Conservation (phyloP, 2,797 vertebrate species). For the Microcaecilia unicolor region DNA sequence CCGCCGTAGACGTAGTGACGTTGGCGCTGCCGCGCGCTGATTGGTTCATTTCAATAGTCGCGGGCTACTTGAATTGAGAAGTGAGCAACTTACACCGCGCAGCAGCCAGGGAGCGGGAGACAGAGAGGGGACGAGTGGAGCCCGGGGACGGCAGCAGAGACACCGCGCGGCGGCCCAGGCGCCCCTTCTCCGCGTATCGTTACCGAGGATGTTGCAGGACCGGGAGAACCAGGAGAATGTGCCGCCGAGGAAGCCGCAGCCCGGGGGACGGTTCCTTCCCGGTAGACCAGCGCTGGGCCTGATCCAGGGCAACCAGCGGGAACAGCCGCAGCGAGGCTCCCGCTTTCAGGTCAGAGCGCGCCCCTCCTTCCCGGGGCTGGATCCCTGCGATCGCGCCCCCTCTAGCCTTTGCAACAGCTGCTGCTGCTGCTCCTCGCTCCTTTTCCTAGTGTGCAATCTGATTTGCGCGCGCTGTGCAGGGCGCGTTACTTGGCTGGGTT, state of each 20-base stretch:
- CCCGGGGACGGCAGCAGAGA: neutral
- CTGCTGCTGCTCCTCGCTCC: neutral
- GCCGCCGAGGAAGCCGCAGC: constrained; percentile 29
- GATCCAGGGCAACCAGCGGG: constrained; percentile 59
- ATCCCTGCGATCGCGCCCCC: rapidly evolving
- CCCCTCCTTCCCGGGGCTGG: too few relatives aligned
- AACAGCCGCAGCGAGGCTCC: constrained; percentile 43
- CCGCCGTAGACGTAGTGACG: constrained; percentile 26
- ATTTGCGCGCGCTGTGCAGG: too few relatives aligned
- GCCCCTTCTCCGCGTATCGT: neutral
- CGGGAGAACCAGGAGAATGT: constrained; percentile 80
- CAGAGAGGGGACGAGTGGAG: neutral
- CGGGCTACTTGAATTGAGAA: constrained; percentile 92
- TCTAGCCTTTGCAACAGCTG: too few relatives aligned
- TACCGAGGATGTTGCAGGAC: too few relatives aligned
- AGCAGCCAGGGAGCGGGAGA: neutral
- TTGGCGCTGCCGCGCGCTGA: constrained; percentile 16
- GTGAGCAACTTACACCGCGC: neutral
- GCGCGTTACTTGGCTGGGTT: too few relatives aligned
- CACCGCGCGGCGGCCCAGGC: neutral
- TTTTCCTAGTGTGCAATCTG: too few relatives aligned
- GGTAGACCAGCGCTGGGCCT: constrained; percentile 62
- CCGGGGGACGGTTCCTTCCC: neutral
- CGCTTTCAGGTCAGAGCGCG: constrained; percentile 2
- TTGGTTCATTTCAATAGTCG: constrained; percentile 97